Evolutionary conservation across 2,113 vertebrate genomes (phyloP).

Genomic region (Ranitomeya variabilis): DNA sequence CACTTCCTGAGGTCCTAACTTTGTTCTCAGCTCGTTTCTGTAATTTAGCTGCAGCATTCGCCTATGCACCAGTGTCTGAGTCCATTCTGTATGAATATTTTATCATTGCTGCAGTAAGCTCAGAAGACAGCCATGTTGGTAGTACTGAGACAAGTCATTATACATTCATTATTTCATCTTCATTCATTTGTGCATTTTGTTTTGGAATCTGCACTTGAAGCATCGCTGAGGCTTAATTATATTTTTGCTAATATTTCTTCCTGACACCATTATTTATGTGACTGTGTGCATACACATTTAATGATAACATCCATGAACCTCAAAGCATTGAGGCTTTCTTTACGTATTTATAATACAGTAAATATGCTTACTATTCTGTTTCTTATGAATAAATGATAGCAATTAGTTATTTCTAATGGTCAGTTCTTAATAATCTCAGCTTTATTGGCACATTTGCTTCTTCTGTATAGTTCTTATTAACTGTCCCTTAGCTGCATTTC

Average conservation of each 20-base stretch:
- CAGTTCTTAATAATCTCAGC: neutral
- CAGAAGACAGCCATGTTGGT: neutral
- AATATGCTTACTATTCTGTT: neutral
- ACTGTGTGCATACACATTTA: neutral
- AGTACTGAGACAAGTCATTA: slow-evolving; percentile 25
- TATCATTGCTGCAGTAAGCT: neutral
- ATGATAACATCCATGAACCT: neutral
- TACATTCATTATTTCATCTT: slow-evolving; percentile 9
- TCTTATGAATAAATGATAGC: neutral
- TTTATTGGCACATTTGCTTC: neutral
- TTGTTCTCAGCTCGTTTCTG: neutral
- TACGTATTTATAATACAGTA: neutral
- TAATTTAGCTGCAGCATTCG: neutral
- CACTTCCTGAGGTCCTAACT: neutral
- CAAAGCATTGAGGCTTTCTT: neutral
- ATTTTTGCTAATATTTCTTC: slow-evolving; percentile 7
- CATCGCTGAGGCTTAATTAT: neutral
- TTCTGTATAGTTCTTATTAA: neutral
- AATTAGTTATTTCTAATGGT: slow-evolving; percentile 14
- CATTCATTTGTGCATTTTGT: slow-evolving; percentile 1
- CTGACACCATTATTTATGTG: slow-evolving; percentile 13
- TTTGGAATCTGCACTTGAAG: neutral
- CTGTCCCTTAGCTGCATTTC: neutral
- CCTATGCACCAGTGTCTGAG: neutral
- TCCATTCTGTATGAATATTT: slow-evolving; percentile 21